Base-by-base conservation (phyloP, 2,113 vertebrate species). In the Phyllostomus discolor region DNA sequence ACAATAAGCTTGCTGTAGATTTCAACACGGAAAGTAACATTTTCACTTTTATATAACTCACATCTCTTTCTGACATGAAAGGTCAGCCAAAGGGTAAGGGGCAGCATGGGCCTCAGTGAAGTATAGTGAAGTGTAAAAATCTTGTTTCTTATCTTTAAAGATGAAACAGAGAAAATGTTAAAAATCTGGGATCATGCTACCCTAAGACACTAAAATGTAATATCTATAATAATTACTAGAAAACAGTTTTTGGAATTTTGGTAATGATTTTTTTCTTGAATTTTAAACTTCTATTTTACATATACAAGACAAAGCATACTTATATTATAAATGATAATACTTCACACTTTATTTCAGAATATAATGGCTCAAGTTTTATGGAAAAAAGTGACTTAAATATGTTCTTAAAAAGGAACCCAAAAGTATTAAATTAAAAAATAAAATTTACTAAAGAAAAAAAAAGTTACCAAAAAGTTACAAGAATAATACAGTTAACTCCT, bases 281-380 rank as follows among this genome's bases (percentile, higher is more conserved):
- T 46, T 80, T 92, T 92, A 88, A 92, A 76, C 35, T 88, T 95
- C 35, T 48, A 70, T 92, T 96, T 90, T 83, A 78, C 20, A 33
- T 48, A 41, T 59, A 17, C 0, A 95, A 89, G 57, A 75, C 19
- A 95, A 88, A 94, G 66, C 4, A 91, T 57, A 88, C 70, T 92
- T 95, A 79, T 7, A 59, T 24, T 83, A 81, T 26, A 90, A 80
- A 38, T 41, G 80, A 28, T 70, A 94, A 54, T 15, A 84, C 2
- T 57, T 92, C 28, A 72, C 9, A 59, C 10, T 94, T 96, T 91
- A 85, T 92, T 96, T 95, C 59, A 89, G 78, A 97, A 80, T 75
- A 31, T 69, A 96, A 54, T 31, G 62, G 62, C 66, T 76, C 46
- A 96, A 41, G 15, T 92, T 94, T 95, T 76, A 85, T 82, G 11